phyloP scores from a whole-genome alignment of 2,113 vertebrate species.

The Leuciscus idus region DNA sequence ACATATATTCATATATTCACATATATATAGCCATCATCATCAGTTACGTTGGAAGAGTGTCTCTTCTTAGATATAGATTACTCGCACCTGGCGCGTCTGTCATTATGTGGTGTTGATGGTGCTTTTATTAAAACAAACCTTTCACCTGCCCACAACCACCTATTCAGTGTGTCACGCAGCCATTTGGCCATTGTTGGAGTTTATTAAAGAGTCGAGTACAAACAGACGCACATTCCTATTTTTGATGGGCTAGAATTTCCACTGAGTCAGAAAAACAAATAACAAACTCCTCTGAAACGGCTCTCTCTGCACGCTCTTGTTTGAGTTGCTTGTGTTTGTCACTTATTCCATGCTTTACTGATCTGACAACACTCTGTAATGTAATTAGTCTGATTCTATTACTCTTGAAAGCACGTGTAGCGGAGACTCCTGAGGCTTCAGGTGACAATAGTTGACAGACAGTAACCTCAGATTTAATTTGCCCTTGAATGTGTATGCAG shows the following conservation, averaged over 20 bases:
- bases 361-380: not conserved
- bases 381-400: not conserved
- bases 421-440: not conserved
- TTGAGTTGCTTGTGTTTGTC: not conserved
- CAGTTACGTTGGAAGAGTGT: not conserved
- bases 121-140: conserved; percentile 14
- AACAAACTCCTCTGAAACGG: not conserved
- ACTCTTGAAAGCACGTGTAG: not conserved
- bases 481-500: not conserved
- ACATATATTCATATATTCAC: no score
- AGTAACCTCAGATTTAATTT: not conserved
- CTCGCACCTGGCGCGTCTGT: not conserved
- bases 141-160: conserved; percentile 4
- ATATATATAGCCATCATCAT: not conserved
- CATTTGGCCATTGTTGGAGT: conserved; percentile 2
- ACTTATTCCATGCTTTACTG: not conserved
- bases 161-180: not conserved
- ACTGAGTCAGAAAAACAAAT: not conserved
- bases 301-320: not conserved
- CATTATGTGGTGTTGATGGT: not conserved
- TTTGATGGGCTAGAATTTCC: conserved; percentile 9
- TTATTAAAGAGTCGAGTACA: not conserved
- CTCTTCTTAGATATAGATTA: not conserved
- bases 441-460: not conserved
- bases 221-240: not conserved